These are phyloP conservation scores for Eidolon dupreanum DNA, from an alignment of 2,797 vertebrate species.

Conservation along the genomic window DNA sequence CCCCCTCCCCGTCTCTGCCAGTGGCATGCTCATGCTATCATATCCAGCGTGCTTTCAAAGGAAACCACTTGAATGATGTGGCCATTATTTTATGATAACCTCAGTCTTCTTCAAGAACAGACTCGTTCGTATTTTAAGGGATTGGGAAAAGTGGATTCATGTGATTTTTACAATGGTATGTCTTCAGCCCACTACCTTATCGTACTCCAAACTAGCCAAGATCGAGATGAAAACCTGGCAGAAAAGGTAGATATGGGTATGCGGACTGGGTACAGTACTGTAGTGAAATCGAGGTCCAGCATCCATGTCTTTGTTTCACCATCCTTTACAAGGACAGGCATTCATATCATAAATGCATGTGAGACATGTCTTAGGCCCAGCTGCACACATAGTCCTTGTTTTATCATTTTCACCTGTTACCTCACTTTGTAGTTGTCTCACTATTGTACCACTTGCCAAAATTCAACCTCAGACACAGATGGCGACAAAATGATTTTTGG, in stretches of 20 bases:
- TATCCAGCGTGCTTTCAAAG: conserved; percentile 71
- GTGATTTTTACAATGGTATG: neutral
- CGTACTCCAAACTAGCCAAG: neutral
- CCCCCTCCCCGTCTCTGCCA: conserved; percentile 65
- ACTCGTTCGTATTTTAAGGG: conserved; percentile 9
- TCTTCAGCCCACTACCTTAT: neutral
- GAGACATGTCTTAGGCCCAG: neutral
- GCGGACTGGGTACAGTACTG: neutral
- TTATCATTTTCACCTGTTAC: neutral
- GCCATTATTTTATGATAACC: neutral
- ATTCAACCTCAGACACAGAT: conserved; percentile 15
- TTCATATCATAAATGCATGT: neutral
- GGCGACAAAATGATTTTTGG: conserved; percentile 37
- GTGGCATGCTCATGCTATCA: conserved; percentile 61
- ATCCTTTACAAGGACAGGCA: neutral
- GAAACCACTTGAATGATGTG: conserved; percentile 49
- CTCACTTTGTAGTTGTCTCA: neutral
- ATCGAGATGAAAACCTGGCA: neutral
- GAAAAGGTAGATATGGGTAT: neutral
- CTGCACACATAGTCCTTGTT: neutral
- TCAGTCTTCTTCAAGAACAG: neutral
- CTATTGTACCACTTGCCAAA: neutral
- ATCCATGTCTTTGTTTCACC: neutral
- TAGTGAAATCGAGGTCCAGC: neutral
- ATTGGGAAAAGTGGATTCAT: neutral